phyloP scores from a whole-genome alignment of 2,113 vertebrate genomes.

The Brachionichthys hirsutus region DNA sequence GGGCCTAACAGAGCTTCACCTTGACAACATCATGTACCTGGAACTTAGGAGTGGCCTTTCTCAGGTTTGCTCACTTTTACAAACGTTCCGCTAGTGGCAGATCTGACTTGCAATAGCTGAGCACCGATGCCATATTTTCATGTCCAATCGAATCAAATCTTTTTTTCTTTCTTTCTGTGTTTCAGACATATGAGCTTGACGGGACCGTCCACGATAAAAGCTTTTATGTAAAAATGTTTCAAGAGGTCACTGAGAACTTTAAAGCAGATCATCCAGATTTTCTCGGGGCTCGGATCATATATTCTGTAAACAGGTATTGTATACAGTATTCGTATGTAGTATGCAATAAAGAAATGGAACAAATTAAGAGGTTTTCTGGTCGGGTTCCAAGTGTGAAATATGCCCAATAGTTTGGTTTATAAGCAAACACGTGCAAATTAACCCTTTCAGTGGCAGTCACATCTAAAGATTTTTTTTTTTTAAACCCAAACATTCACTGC shows the following conservation, averaged over 20 bases:
- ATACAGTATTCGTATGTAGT: neutral
- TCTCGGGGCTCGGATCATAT: slow-evolving; percentile 83
- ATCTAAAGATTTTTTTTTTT: no score
- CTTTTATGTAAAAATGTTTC: slow-evolving; percentile 81
- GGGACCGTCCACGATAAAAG: slow-evolving; percentile 77
- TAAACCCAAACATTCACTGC: no score
- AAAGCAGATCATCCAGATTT: slow-evolving; percentile 81
- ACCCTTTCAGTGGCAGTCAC: no score
- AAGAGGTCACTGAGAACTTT: slow-evolving; percentile 79
- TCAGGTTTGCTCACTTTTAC: slow-evolving; percentile 66
- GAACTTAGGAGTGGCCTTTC: slow-evolving; percentile 84
- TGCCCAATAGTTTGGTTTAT: no score
- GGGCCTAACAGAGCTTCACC: slow-evolving; percentile 81
- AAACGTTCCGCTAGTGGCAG: no score
- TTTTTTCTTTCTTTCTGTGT: slow-evolving; percentile 8
- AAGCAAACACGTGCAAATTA: no score
- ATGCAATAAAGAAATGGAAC: no score
- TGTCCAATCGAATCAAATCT: neutral
- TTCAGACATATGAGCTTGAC: slow-evolving; percentile 88
- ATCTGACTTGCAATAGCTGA: no score
- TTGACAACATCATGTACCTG: slow-evolving; percentile 85
- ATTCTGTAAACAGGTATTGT: slow-evolving; percentile 73
- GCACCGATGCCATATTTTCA: no score
- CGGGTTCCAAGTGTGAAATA: no score
- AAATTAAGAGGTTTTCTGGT: no score